Evolutionary conservation across 2,888 invertebrate species (phyloP).

Genomic region (Cantharis nigra): DNA sequence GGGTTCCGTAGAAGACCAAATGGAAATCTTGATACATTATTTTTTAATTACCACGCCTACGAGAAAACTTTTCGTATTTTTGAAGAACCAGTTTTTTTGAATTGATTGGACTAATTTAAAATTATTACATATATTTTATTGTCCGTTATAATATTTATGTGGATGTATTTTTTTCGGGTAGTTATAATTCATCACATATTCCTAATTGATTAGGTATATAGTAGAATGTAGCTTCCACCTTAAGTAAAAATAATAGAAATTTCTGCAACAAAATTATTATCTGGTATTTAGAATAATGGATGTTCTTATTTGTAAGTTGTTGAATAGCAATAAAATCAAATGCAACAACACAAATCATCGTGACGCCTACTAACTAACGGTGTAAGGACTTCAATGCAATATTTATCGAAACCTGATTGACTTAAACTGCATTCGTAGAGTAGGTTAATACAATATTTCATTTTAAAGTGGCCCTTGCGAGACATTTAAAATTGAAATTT

Average conservation of each 20-base stretch:
- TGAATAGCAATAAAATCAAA: not conserved
- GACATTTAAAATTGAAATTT: not conserved
- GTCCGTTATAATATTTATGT: not conserved
- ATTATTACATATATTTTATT: not conserved
- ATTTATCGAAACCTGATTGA: not conserved
- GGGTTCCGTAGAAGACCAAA: too few relatives aligned
- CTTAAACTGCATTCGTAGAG: not conserved
- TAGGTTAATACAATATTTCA: not conserved
- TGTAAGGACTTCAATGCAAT: not conserved
- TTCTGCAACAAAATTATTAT: not conserved
- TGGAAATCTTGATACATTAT: too few relatives aligned
- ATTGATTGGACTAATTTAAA: not conserved
- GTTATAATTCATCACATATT: not conserved
- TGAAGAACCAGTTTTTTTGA: not conserved
- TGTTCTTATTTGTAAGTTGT: not conserved
- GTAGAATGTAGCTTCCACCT: not conserved
- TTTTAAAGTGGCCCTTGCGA: not conserved
- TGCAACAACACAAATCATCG: not conserved
- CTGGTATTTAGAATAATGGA: not conserved
- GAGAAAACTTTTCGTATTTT: not conserved
- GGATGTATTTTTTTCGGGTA: not conserved
- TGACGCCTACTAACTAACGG: not conserved
- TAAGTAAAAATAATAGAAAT: not conserved
- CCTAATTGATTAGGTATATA: not conserved
- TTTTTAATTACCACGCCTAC: not conserved